These are phyloP conservation scores for Polia nebulosa DNA, from an alignment of 2,888 invertebrate genomes.

Conservation along the genomic window DNA sequence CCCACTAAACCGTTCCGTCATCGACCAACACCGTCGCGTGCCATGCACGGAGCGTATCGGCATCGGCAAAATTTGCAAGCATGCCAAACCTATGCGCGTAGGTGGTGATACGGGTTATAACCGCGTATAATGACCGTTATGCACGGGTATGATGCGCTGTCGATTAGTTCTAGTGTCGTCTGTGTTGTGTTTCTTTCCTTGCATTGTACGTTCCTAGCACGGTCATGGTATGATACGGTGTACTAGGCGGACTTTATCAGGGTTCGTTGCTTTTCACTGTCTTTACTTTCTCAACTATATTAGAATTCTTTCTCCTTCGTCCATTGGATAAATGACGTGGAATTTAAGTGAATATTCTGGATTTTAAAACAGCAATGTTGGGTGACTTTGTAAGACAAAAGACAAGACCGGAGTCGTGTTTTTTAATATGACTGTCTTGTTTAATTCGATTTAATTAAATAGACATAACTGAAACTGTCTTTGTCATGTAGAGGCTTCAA, in stretches of 20 bases:
- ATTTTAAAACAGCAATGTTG: slow-evolving; percentile 63
- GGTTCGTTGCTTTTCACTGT: slow-evolving; percentile 68
- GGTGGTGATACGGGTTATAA: too few relatives aligned
- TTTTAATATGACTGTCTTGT: slow-evolving; percentile 34
- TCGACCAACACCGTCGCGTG: too few relatives aligned
- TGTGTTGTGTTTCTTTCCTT: too few relatives aligned
- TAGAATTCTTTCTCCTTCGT: slow-evolving; percentile 71
- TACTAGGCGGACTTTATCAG: slow-evolving; percentile 33
- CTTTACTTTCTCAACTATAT: slow-evolving; percentile 61
- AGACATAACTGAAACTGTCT: slow-evolving; percentile 3
- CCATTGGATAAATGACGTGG: slow-evolving; percentile 66
- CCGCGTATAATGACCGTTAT: too few relatives aligned
- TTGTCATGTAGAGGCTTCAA: background rate
- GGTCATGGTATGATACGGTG: background rate
- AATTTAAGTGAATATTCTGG: slow-evolving; percentile 69
- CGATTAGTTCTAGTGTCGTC: too few relatives aligned
- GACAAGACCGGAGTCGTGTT: slow-evolving; percentile 3
- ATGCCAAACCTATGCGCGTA: too few relatives aligned
- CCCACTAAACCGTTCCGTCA: too few relatives aligned
- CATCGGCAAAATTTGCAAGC: too few relatives aligned
- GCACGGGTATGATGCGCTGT: too few relatives aligned
- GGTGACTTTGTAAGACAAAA: slow-evolving; percentile 22
- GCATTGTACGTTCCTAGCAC: background rate
- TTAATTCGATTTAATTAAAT: slow-evolving; percentile 16
- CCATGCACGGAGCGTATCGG: too few relatives aligned